Base-by-base conservation (phyloP, 2,113 vertebrate species). In the Embiotoca jacksoni region DNA sequence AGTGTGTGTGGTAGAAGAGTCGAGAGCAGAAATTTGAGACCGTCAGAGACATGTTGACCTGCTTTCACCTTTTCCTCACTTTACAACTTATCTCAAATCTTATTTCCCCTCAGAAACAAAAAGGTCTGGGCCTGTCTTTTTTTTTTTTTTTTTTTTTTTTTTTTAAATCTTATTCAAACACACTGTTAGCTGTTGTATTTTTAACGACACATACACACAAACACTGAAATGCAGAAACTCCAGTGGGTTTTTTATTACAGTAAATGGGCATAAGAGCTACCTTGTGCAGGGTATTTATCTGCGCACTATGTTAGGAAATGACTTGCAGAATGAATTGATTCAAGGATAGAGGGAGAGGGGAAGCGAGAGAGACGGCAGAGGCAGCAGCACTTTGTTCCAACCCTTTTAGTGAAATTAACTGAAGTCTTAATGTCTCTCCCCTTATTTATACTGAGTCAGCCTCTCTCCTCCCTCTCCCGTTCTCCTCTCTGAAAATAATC, bases 381-480 rank as follows among this genome's bases (percentile, higher is more conserved):
- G 53, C 72, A 23, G 85, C 84, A 83, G 89, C 79, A 87, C 92
- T 94, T 90, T 89, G 89, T 90, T 83, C 87, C 68, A 88, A 93
- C 86, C 93, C 94, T 95, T 94, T 94, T 95, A 95, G 94, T 23
- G 80, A 94, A 93, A 95, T 95, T 95, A 95, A 92, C 87, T 90
- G 77, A 67, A 85, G 89, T 79, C 89, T 72, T 95, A 93, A 94
- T 94, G 91, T 90, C 91, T 89, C 87, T 85, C 77, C 74, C 65
- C 60, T 84, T 92, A 93, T 94, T 94, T 91, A 90, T 94, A 88
- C 90, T 89, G 90, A 92, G 86, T 94, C 93, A 92, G 93, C 91
- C 73, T 50, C 63, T 57, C 41, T 66, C 57, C 52, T 63, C 60
- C 63, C 47, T 54, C 56, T 52, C 41, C 11, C 41, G 2, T 8